phyloP scores from a whole-genome alignment of 1,140 invertebrate species.

The Hypsibius dujardini region DNA sequence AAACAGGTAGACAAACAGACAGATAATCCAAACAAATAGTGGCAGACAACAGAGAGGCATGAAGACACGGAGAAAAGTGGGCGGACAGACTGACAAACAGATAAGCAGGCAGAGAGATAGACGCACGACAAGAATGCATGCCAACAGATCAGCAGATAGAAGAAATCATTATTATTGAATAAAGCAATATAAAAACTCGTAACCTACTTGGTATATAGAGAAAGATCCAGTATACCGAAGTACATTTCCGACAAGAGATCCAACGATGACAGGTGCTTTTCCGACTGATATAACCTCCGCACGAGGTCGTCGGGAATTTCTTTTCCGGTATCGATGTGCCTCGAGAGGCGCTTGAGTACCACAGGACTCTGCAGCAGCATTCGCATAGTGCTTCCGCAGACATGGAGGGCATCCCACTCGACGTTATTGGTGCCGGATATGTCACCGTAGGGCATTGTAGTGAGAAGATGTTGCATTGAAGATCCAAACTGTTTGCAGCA shows the following conservation, averaged over 20 bases:
- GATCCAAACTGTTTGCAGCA: constrained; percentile 49
- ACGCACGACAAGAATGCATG: too few species aligned
- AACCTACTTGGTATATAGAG: constrained; percentile 49
- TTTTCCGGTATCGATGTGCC: constrained; percentile 27
- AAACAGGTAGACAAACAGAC: too few species aligned
- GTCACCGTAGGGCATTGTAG: constrained; percentile 57
- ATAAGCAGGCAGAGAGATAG: too few species aligned
- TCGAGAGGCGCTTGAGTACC: constrained; percentile 25
- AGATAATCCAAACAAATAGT: too few species aligned
- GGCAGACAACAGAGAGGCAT: too few species aligned
- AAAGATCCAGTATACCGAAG: constrained; percentile 60
- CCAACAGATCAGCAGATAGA: too few species aligned
- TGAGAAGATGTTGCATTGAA: constrained; percentile 58
- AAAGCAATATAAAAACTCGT: too few species aligned
- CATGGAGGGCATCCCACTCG: constrained; percentile 71
- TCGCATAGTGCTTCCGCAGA: constrained; percentile 35
- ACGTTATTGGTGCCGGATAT: constrained; percentile 62
- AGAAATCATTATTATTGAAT: too few species aligned
- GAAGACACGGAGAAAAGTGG: too few species aligned
- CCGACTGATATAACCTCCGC: constrained; percentile 13
- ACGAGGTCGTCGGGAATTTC: constrained; percentile 25
- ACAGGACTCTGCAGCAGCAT: constrained; percentile 25
- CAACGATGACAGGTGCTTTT: background rate
- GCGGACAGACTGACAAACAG: too few species aligned
- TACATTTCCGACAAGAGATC: constrained; percentile 46